phyloP scores from a whole-genome alignment of 2,797 vertebrate genomes.

The Acanthornis magna region DNA sequence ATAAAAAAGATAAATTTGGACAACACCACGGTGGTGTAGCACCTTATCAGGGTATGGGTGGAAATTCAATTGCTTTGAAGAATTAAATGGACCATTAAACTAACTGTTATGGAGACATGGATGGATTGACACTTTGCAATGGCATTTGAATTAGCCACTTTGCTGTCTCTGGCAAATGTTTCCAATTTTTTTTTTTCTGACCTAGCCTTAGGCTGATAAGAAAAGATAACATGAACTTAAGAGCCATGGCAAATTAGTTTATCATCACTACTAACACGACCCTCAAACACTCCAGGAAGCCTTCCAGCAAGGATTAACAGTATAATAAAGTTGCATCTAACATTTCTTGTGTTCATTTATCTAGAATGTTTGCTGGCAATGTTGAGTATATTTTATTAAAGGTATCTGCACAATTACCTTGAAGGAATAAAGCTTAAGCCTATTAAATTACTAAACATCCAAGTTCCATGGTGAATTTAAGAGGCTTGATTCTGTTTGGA shows the following conservation, averaged over 20 bases:
- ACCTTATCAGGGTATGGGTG: slow-evolving; percentile 11
- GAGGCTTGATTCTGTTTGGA: slow-evolving; percentile 41
- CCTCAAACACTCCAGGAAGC: slow-evolving; percentile 72
- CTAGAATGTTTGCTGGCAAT: slow-evolving; percentile 61
- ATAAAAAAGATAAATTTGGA: neutral
- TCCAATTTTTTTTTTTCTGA: slow-evolving; percentile 47
- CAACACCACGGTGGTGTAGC: neutral
- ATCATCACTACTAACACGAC: slow-evolving; percentile 65
- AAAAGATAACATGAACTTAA: slow-evolving; percentile 73
- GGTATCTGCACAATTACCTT: slow-evolving; percentile 65
- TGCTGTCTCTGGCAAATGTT: slow-evolving; percentile 58
- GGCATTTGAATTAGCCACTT: slow-evolving; percentile 40
- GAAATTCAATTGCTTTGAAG: slow-evolving; percentile 57
- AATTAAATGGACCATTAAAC: slow-evolving; percentile 58
- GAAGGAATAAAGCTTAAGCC: slow-evolving; percentile 62
- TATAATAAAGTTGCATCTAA: slow-evolving; percentile 75
- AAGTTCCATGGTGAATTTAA: slow-evolving; percentile 45
- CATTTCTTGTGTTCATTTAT: slow-evolving; percentile 72
- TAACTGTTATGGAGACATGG: neutral
- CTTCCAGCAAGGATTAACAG: slow-evolving; percentile 75
- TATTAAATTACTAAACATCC: slow-evolving; percentile 56
- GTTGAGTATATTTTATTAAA: slow-evolving; percentile 62
- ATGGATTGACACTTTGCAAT: slow-evolving; percentile 36
- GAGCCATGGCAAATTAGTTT: slow-evolving; percentile 73
- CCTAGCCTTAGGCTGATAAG: slow-evolving; percentile 70